phyloP scores from a whole-genome alignment of 1,140 invertebrate species.

The Drosophila mauritiana region DNA sequence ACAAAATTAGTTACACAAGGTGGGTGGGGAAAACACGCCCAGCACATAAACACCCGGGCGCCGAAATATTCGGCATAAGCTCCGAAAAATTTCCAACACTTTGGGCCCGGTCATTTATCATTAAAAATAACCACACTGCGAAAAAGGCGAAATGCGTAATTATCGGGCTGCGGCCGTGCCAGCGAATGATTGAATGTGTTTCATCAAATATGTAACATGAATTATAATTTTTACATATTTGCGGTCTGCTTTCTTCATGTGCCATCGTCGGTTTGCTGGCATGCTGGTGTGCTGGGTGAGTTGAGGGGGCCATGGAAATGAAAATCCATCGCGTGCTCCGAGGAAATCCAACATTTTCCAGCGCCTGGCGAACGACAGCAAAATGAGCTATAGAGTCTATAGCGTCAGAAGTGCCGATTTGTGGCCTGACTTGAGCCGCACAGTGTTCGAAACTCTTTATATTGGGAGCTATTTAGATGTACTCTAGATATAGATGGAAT shows the following conservation, averaged over 20 bases:
- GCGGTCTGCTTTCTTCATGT: conserved; percentile 19
- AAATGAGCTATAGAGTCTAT: conserved; percentile 70
- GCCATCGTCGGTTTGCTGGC: conserved; percentile 2
- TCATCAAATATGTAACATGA: conserved; percentile 82
- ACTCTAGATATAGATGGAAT: too few species aligned
- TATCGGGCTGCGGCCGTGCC: conserved; percentile 63
- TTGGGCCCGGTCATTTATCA: conserved; percentile 76
- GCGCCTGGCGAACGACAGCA: conserved; percentile 49
- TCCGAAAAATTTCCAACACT: conserved; percentile 74
- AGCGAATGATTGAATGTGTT: conserved; percentile 79
- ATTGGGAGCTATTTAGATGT: too few species aligned
- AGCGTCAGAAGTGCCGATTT: conserved; percentile 78
- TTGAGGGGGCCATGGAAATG: conserved; percentile 15
- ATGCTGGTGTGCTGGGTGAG: background rate
- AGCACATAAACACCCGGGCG: conserved; percentile 62
- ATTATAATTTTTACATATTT: conserved; percentile 80
- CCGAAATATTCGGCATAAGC: conserved; percentile 67
- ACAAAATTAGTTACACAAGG: conserved; percentile 61
- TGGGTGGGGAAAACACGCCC: conserved; percentile 25
- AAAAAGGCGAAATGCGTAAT: conserved; percentile 71
- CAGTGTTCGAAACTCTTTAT: conserved; percentile 1
- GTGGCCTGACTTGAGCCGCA: conserved; percentile 62
- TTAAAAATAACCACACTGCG: conserved; percentile 76
- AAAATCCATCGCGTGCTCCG: conserved; percentile 70
- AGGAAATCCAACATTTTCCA: conserved; percentile 79